These are phyloP conservation scores for Numida meleagris DNA, from an alignment of 2,113 vertebrate genomes.

Conservation along the genomic window DNA sequence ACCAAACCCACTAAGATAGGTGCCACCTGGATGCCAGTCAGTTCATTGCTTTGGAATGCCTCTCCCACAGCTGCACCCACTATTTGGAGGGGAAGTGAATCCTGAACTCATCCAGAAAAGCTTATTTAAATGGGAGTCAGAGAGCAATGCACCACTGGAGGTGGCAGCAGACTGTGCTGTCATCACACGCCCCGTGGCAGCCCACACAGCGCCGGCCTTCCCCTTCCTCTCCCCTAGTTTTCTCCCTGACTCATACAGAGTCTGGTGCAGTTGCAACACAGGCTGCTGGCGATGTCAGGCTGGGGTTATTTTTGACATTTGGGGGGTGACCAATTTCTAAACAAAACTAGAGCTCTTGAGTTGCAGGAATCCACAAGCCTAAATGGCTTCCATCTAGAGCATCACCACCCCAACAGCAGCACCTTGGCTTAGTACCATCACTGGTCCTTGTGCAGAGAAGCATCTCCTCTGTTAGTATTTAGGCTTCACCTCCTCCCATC, in stretches of 20 bases:
- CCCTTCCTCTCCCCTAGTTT: slow-evolving; percentile 40
- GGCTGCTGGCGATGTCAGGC: slow-evolving; percentile 39
- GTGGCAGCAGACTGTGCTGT: slow-evolving; percentile 40
- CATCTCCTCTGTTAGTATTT: background rate
- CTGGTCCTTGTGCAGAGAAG: background rate
- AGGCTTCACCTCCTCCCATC: background rate
- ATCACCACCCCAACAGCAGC: background rate
- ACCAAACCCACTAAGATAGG: background rate
- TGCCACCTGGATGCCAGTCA: background rate
- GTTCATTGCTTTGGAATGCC: background rate
- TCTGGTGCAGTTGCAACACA: slow-evolving; percentile 23
- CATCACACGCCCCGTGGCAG: background rate
- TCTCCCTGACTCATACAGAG: slow-evolving; percentile 56
- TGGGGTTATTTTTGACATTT: slow-evolving; percentile 24
- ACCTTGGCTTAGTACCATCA: background rate
- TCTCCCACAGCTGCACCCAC: background rate
- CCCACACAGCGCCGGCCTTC: slow-evolving; percentile 16
- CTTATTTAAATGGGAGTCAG: background rate
- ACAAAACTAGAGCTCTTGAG: background rate
- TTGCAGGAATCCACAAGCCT: background rate
- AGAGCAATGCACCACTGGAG: background rate
- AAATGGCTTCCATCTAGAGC: background rate
- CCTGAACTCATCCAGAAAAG: background rate
- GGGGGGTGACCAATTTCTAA: slow-evolving; percentile 18
- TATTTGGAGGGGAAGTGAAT: slow-evolving; percentile 1